These are phyloP conservation scores for Druceiella hillmani DNA, from an alignment of 2,888 invertebrate genomes.

Conservation along the genomic window DNA sequence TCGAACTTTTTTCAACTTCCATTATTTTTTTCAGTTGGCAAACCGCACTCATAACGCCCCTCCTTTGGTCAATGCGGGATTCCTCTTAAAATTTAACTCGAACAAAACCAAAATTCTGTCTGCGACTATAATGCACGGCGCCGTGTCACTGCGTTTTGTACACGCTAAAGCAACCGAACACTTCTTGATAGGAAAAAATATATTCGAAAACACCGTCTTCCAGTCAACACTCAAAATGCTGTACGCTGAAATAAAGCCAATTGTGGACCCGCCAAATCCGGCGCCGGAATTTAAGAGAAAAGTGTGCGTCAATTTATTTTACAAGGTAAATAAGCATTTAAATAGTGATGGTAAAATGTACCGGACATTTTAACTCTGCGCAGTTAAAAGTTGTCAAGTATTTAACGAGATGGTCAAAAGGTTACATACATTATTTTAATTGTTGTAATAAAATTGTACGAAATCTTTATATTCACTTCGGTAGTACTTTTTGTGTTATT, in stretches of 20 bases:
- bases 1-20: no score
- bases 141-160: conserved; percentile 50
- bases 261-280: conserved; percentile 58
- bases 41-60: conserved; percentile 70
- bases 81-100: conserved; percentile 54
- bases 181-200: conserved; percentile 40
- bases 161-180: conserved; percentile 58
- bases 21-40: conserved; percentile 62
- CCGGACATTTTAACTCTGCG: no score
- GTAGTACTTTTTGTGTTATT: no score
- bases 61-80: conserved; percentile 72
- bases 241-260: conserved; percentile 57
- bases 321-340: conserved; percentile 71
- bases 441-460: no score
- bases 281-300: conserved; percentile 62
- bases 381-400: no score
- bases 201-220: conserved; percentile 37
- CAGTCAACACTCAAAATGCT: conserved; percentile 49
- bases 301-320: conserved; percentile 69
- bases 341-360: no score
- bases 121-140: conserved; percentile 61
- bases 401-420: no score
- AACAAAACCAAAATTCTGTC: conserved; percentile 30
- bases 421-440: no score
- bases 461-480: no score